phyloP scores from a whole-genome alignment of 2,888 invertebrate genomes.

The Sipunculus nudus region DNA sequence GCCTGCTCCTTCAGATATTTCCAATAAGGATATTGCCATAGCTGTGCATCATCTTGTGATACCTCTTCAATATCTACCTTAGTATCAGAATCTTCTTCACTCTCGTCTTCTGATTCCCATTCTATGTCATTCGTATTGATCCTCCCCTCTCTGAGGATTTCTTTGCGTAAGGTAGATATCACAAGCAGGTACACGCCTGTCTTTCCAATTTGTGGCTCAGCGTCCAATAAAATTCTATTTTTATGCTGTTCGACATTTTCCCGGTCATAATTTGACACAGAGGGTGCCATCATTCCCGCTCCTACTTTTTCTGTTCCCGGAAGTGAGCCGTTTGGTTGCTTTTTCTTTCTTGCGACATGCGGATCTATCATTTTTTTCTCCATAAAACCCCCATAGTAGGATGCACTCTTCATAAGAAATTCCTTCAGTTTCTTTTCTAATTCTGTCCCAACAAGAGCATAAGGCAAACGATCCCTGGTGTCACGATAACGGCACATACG shows the following conservation, averaged over 20 bases:
- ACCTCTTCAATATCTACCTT: not conserved
- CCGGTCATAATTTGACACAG: constrained; percentile 1
- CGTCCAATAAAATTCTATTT: constrained; percentile 15
- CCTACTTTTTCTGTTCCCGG: too few relatives aligned
- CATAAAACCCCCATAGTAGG: not conserved
- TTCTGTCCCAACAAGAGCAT: constrained; percentile 12
- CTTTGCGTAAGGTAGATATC: constrained; percentile 8
- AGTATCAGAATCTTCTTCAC: not conserved
- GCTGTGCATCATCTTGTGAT: not conserved
- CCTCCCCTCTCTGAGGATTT: not conserved
- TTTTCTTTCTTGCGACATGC: not conserved
- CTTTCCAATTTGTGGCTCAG: constrained; percentile 25
- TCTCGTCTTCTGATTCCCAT: not conserved
- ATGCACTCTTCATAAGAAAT: constrained; percentile 1
- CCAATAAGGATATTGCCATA: constrained; percentile 22
- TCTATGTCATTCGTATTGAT: not conserved
- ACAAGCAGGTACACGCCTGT: constrained; percentile 21
- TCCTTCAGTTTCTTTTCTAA: not conserved
- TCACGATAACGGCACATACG: constrained; percentile 16
- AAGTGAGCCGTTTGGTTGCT: too few relatives aligned
- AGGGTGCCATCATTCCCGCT: not conserved
- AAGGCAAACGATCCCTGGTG: constrained; percentile 1
- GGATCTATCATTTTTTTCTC: not conserved
- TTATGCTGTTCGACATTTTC: constrained; percentile 4
- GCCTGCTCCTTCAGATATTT: constrained; percentile 8